Base-by-base conservation (phyloP, 2,797 vertebrate genomes). In the Propithecus deckenii region DNA sequence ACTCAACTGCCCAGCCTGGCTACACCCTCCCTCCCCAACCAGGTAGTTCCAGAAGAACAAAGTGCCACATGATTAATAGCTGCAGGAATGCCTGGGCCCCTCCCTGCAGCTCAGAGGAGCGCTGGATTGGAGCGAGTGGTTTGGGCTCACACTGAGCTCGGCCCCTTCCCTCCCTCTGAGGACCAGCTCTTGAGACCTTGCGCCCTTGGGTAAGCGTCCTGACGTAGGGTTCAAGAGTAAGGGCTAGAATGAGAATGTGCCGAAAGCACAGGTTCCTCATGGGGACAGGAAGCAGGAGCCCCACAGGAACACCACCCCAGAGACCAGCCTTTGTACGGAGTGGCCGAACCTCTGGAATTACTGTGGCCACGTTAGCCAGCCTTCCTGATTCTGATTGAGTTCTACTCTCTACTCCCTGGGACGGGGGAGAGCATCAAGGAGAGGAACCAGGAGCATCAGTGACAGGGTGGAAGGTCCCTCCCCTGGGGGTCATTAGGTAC, bases 341-440 rank as follows among this genome's bases (percentile, higher is more conserved):
- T 8, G 63, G 10, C 74, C 1, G 0, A 6, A 18, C 10, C 28
- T 23, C 43, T 23, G 4, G 11, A 28, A 30, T 12, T 22, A 20
- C 35, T 48, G 59, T 3, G 1, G 12, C 63, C 18, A 6, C 7
- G 0, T 50, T 30, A 0, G 1, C 12, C 8, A 0, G 1, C 12
- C 8, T 4, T 25, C 23, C 48, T 9, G 52, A 7, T 59, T 41
- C 63, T 28, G 48, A 4, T 2, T 35, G 80, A 38, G 15, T n/a
- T 80, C 79, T 5, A 10, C 41, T 41, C 79, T 61, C 78, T 75
- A 32, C 25, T 30, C 71, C 50, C 30, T n/a, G 28, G 61, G 57
- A 18, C 20, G 0, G 15, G 1, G 28, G 38, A 10, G 20, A 78
- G 10, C 41, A 63, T 10, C 55, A 6, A 72, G 46, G 32, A 71